phyloP scores from a whole-genome alignment of 2,888 invertebrate species.

The Ophion ventricosus region DNA sequence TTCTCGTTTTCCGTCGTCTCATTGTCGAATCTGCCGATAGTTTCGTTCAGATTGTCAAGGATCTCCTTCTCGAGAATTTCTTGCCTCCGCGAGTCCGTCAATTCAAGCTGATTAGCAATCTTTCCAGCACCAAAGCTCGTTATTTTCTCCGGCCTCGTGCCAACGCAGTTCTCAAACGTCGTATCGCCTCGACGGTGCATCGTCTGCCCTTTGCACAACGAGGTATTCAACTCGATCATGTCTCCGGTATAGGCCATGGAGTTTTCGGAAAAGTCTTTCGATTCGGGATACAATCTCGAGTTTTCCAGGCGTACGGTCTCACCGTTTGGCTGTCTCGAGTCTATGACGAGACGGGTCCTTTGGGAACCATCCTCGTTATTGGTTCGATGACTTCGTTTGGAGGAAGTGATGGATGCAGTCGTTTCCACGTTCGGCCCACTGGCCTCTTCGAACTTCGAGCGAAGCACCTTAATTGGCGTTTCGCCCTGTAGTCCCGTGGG shows the following conservation, averaged over 20 bases:
- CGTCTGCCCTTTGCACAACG: not conserved
- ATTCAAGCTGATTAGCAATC: constrained; percentile 42
- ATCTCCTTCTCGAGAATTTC: constrained; percentile 70
- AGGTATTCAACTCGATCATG: constrained; percentile 5
- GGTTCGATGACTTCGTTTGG: constrained; percentile 16
- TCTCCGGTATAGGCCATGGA: constrained; percentile 13
- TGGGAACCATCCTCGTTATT: constrained; percentile 27
- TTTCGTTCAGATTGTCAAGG: constrained; percentile 78
- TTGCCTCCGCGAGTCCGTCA: constrained; percentile 46
- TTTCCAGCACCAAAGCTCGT: constrained; percentile 17
- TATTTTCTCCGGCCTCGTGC: constrained; percentile 1
- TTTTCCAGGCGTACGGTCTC: constrained; percentile 66
- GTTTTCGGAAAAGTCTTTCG: constrained; percentile 19
- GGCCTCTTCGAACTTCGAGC: constrained; percentile 59
- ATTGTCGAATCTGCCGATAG: constrained; percentile 79
- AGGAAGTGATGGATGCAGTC: not conserved
- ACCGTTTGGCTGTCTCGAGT: not conserved
- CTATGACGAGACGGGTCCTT: not conserved
- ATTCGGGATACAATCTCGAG: constrained; percentile 72
- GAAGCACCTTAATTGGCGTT: constrained; percentile 62
- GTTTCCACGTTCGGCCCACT: constrained; percentile 8
- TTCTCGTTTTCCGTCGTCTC: constrained; percentile 60
- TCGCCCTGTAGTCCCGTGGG: constrained; percentile 43
- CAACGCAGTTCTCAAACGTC: not conserved
- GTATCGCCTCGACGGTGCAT: not conserved